Evolutionary conservation across 1,140 invertebrate species (phyloP), one percentile per base, ranked within the genome.

Genomic region (Habropoda laboriosa): DNA sequence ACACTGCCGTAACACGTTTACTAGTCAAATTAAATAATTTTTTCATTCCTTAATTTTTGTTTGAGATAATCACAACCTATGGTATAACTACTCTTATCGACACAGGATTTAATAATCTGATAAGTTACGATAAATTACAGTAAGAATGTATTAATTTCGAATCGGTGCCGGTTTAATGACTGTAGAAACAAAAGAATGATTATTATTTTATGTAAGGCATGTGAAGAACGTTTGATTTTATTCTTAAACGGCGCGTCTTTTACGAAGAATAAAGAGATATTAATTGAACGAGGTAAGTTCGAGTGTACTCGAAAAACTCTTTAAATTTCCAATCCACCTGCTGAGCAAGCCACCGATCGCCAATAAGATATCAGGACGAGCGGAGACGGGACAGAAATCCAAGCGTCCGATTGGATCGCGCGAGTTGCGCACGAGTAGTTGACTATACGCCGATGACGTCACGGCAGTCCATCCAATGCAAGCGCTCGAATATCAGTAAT

Each of bases 241-340:
- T 53, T 47, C 53, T 55, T 13, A 10, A n/a, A 21, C 3, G 3
- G 21, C 6, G 10, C 6, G 3, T 8, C 3, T 71, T n/a, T 71
- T 40, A 30, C 10, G 1, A 32, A 42, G 27, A 71, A 73, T 73
- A 73, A 73, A 73, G 21, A 3, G 30, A 49, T 61, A 60, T 35
- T 60, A 60, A 73, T 60, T 32, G 35, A 60, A 47, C 0, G 8
- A 35, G 21, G 3, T 13, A 51, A 16, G 16, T 38, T 27, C 1
- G 42, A 57, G 30, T 24, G 21, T 42, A 10, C 12, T 55, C 18
- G 32, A 38, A 27, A 38, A 35, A 71, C 32, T 49, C 27, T 76
- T 79, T 21, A 79, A 79, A 79, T 79, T 63, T 79, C 38, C 63
- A 53, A 79, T 83, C 70, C 82, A 84, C 82, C 80, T 79, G 81